Base-by-base conservation (phyloP, 2,888 invertebrate genomes). In the Drosophila helvetica region DNA sequence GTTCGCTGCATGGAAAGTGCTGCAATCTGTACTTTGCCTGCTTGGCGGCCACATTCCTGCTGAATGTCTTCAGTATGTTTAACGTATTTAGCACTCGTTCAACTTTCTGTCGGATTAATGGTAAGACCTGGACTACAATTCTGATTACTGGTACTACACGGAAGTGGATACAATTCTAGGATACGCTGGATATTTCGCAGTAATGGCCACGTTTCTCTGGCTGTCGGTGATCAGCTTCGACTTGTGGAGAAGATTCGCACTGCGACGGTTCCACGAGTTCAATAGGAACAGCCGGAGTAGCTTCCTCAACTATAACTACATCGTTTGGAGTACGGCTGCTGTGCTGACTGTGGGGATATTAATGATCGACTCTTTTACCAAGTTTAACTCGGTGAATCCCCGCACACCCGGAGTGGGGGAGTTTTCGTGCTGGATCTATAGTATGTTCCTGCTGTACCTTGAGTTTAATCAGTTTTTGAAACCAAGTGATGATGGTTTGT, bases 211-310 rank as follows among this genome's bases (percentile, higher is more conserved):
- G 77, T 96, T 96, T 93, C 95, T 96, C 90, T 97, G 96, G 96
- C 93, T 96, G 80, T 96, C 96, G 89, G 94, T 96, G n/a, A 96
- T 96, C 94, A 96, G 96, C 91, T 95, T 96, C 90, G 96, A 96
- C 89, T 95, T 96, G 85, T 96, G 96, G 95, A 94, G 95, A 92
- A 81, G 74, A 48, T 84, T 90, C 33, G 46, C 47, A 1, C 46
- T 63, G 54, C 12, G 19, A 45, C 42, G 18, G 8, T 3, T 65
- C 1, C n/a, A 54, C 45, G 38, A 15, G 4, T 48, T 55, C 33
- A 7, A 64, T 12, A n/a, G n/a, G 74, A 71, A 59, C 68, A 70
- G 9, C 65, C 79, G 27, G 61, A 75, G 15, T 84, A 86, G 84
- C 10, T 89, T 91, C 55, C 18, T 75, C 0, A 45, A 82, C 2